These are phyloP conservation scores for Eretmochelys imbricata DNA, from an alignment of 2,113 vertebrate species.

Conservation along the genomic window DNA sequence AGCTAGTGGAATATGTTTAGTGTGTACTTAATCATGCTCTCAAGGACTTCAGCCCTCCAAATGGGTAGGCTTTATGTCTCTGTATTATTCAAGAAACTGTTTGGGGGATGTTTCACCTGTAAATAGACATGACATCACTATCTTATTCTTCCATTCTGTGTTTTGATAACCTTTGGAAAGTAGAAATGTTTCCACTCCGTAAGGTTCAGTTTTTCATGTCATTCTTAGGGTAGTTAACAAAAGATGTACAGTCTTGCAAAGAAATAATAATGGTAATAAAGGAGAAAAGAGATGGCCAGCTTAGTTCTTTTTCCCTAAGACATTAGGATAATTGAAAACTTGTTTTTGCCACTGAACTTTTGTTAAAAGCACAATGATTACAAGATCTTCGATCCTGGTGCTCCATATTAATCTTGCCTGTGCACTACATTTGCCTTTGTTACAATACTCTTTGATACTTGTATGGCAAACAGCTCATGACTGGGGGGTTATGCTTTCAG, in stretches of 20 bases:
- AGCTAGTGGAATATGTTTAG: background rate
- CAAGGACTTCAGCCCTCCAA: background rate
- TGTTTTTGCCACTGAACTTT: conserved; percentile 25
- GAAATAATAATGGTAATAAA: background rate
- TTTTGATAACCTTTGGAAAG: background rate
- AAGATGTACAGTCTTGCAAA: background rate
- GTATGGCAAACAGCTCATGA: background rate
- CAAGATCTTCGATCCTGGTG: background rate
- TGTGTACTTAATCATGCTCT: conserved; percentile 13
- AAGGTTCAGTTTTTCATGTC: background rate
- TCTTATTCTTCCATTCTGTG: background rate
- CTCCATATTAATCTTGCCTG: background rate
- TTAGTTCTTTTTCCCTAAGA: background rate
- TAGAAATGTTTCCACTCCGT: background rate
- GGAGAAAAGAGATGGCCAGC: background rate
- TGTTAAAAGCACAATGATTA: conserved; percentile 38
- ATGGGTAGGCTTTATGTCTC: background rate
- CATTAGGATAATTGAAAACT: conserved; percentile 45
- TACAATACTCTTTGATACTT: background rate
- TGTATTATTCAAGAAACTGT: background rate
- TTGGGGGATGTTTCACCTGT: accelerated
- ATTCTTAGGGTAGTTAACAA: conserved; percentile 15
- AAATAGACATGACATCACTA: background rate
- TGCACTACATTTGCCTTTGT: background rate
- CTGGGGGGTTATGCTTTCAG: background rate